phyloP scores from a whole-genome alignment of 2,888 invertebrate genomes.

The Pantelozetes paolii region DNA sequence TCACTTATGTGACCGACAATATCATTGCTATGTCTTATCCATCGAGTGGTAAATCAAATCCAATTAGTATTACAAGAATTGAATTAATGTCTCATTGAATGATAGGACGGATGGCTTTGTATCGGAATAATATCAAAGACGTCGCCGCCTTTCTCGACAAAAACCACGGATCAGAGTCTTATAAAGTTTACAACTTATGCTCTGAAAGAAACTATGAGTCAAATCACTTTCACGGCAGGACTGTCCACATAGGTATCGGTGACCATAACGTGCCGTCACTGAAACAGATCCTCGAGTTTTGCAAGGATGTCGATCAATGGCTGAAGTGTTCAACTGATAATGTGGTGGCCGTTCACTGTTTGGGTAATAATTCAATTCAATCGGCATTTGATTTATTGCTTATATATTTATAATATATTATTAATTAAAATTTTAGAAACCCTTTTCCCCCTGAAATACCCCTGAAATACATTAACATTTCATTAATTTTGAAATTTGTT shows the following conservation, averaged over 20 bases:
- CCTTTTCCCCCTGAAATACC: neutral
- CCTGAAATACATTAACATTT: neutral
- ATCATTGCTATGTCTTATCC: conserved; percentile 59
- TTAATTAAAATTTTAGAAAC: no score
- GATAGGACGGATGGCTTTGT: conserved; percentile 53
- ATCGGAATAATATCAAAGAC: conserved; percentile 55
- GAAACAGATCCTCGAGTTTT: conserved; percentile 55
- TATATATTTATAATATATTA: no score
- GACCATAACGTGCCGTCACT: conserved; percentile 58
- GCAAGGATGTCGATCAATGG: conserved; percentile 54
- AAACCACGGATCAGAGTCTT: conserved; percentile 54
- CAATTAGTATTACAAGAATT: neutral
- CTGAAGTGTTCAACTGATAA: conserved; percentile 53
- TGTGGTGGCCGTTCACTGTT: conserved; percentile 58
- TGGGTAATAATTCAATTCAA: conserved; percentile 52
- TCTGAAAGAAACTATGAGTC: conserved; percentile 56
- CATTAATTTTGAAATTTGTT: neutral
- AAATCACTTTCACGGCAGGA: conserved; percentile 53
- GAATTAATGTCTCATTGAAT: neutral
- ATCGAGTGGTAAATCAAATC: conserved; percentile 52
- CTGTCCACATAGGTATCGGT: conserved; percentile 55
- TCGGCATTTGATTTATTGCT: no score
- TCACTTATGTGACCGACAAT: conserved; percentile 56
- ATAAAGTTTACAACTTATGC: conserved; percentile 57
- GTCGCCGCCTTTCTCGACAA: conserved; percentile 56